Percentiles rank a stretch among this genome's conserved stretches.
Evolutionary conservation across 2,888 invertebrate genomes (phyloP).

Genomic region (Sinodicranocentrus sp.): DNA sequence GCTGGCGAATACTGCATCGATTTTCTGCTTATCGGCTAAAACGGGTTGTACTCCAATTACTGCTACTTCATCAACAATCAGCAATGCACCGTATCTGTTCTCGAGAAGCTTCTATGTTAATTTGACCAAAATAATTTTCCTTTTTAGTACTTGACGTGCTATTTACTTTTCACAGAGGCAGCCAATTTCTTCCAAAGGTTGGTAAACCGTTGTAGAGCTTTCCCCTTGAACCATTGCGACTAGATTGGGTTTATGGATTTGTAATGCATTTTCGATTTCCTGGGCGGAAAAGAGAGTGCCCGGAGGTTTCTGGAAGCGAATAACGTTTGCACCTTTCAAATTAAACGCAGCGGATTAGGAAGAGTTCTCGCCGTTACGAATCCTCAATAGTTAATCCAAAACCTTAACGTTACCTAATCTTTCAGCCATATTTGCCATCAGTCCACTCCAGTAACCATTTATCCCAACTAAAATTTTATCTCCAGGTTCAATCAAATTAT

Average conservation of each 20-base stretch:
- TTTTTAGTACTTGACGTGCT: too few species aligned
- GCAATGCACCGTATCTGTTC: conserved; percentile 82
- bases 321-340: conserved; percentile 27
- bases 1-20: conserved; percentile 87
- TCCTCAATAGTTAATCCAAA: too few species aligned
- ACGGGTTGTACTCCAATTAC: conserved; percentile 86
- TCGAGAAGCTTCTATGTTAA: too few species aligned
- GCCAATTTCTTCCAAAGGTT: conserved; percentile 88
- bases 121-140: too few species aligned
- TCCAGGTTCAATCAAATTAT: conserved; percentile 87
- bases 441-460: conserved; percentile 91
- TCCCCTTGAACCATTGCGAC: conserved; percentile 92
- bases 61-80: conserved; percentile 87
- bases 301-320: background rate
- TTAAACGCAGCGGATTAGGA: background rate
- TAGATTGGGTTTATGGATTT: conserved; percentile 83
- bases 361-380: too few species aligned
- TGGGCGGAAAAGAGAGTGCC: conserved; percentile 82
- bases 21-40: conserved; percentile 84
- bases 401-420: conserved; percentile 1
- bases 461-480: conserved; percentile 86
- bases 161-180: conserved; percentile 85
- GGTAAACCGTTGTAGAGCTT: conserved; percentile 90
- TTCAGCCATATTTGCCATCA: conserved; percentile 85
- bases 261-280: conserved; percentile 84